Evolutionary conservation across 2,113 vertebrate genomes (phyloP), one percentile per base, ranked within the genome.

Genomic region (Myotis davidii): DNA sequence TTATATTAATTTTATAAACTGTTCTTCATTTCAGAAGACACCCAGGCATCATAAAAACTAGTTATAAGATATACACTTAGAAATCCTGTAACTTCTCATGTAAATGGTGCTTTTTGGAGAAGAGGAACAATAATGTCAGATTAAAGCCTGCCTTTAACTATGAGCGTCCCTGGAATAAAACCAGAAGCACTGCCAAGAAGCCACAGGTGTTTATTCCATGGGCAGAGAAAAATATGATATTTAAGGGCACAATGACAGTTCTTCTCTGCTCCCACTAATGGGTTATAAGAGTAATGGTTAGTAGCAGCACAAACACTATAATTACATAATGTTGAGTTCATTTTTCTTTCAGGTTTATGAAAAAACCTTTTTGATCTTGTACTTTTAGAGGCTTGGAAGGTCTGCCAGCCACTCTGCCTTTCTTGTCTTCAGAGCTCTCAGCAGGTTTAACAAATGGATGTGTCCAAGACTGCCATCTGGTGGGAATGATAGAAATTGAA

Each of bases 401-500:
- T 81, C 45, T 82, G 89, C 74, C 81, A 74, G 88, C 50, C 86
- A 94, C 74, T 78, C 64, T 77, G 95, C 64, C 92, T 94, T 91
- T 76, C 79, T 85, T 72, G 42, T 83, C 90, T 88, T 88, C 93
- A 81, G 65, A 79, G 76, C 34, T 52, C 85, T 93, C 93, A 84
- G 50, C 69, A 4, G 72, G 37, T 84, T 96, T 92, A 94, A 94
- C 73, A 86, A 39, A 77, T 13, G 84, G 76, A 94, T 1, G 23
- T 87, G 89, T 81, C 29, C 94, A 95, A 93, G 93, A 88, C 93
- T 97, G 97, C 96, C 97, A 97, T 94, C 97, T 97, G 84, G 96
- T 96, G 96, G 96, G 87, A 96, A 90, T 83, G 85, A 91, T 12
- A 95, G 82, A 94, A 70, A 97, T 64, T 54, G 85, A 97, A 83